These are phyloP conservation scores for Chamaedrilus cognettii DNA, from an alignment of 2,888 invertebrate species.

Conservation along the genomic window DNA sequence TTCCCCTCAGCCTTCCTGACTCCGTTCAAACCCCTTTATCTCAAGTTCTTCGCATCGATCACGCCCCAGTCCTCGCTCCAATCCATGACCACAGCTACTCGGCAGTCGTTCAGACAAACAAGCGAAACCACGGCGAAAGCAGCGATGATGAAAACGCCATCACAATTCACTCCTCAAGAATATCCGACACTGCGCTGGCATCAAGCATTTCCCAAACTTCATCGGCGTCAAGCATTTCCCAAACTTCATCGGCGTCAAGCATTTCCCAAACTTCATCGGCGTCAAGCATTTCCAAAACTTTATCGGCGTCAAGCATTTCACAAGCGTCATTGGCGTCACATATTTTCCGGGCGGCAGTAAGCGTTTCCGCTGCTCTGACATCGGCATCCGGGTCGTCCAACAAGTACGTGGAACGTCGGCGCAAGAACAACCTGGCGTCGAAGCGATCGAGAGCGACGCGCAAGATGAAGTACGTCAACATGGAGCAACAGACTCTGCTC, in stretches of 20 bases:
- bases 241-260: no score
- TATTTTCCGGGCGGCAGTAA: no score
- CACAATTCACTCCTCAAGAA: no score
- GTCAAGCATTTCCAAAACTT: no score
- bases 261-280: no score
- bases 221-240: no score
- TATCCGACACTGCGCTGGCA: no score
- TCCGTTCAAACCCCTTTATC: not conserved
- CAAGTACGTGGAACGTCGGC: slow-evolving; percentile 44
- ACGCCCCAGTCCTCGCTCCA: not conserved
- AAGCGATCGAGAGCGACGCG: slow-evolving; percentile 49
- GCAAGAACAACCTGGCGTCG: slow-evolving; percentile 55
- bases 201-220: no score
- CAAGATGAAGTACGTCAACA: slow-evolving; percentile 47
- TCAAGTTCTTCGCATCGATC: no score
- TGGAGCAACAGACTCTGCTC: slow-evolving; percentile 47
- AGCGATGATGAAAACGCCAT: not conserved
- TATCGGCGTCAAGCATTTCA: not conserved
- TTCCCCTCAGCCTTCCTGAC: not conserved
- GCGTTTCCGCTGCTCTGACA: not conserved
- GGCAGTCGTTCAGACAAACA: not conserved
- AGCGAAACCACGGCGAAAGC: not conserved
- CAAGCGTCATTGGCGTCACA: not conserved
- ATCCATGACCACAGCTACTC: slow-evolving; percentile 10
- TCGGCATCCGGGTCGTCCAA: not conserved